Percentiles rank a stretch among this genome's conserved stretches.
Conservation (phyloP, 2,797 vertebrate species). For the Labeo calbasu region DNA sequence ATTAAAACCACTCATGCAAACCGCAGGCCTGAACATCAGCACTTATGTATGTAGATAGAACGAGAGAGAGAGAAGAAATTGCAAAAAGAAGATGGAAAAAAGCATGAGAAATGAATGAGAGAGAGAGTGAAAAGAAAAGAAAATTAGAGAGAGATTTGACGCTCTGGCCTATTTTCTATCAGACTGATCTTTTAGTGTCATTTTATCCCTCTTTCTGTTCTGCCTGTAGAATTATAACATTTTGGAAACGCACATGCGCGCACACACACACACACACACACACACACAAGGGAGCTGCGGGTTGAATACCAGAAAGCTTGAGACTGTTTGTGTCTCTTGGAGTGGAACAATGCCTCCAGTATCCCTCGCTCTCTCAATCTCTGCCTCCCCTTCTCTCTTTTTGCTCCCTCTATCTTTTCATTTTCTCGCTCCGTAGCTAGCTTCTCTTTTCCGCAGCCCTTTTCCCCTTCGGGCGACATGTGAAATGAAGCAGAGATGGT, state of each 20-base stretch:
- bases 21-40: conserved; percentile 17
- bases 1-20: conserved; percentile 41
- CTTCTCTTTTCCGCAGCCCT: conserved; percentile 24
- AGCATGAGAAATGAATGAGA: conserved; percentile 9
- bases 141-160: neutral
- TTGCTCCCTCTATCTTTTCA: conserved; percentile 37
- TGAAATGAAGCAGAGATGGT: conserved; percentile 54
- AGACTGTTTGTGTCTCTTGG: conserved; percentile 54
- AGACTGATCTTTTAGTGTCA: conserved; percentile 34
- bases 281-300: conserved; percentile 28
- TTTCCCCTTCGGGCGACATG: conserved; percentile 48
- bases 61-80: conserved; percentile 12
- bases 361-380: conserved; percentile 39
- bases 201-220: conserved; percentile 24
- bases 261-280: conserved; percentile 36
- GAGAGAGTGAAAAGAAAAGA: neutral
- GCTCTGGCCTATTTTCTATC: conserved; percentile 29
- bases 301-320: conserved; percentile 52
- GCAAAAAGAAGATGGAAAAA: neutral
- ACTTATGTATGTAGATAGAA: neutral
- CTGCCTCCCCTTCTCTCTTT: conserved; percentile 29
- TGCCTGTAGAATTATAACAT: conserved; percentile 41
- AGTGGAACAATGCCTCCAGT: conserved; percentile 53
- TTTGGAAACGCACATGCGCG: conserved; percentile 32
- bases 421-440: conserved; percentile 29